These are phyloP conservation scores for Acanthochromis polyacanthus DNA, from an alignment of 2,113 vertebrate genomes.

Conservation along the genomic window DNA sequence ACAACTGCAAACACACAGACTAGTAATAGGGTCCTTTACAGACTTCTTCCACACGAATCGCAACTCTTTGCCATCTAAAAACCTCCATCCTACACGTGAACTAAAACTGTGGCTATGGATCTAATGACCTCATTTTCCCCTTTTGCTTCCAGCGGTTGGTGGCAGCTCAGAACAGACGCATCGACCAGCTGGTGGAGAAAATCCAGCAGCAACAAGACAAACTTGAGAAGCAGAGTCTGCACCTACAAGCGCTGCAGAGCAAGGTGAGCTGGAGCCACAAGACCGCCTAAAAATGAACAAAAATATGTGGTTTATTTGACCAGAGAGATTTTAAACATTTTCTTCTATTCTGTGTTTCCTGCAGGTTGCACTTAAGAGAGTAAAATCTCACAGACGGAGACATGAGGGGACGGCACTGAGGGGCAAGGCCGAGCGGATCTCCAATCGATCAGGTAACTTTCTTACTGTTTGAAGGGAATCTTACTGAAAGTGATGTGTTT, in stretches of 20 bases:
- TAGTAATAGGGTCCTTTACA: no score
- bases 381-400: conserved; percentile 70
- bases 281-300: background rate
- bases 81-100: background rate
- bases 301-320: no score
- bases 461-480: background rate
- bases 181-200: conserved; percentile 90
- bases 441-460: conserved; percentile 46
- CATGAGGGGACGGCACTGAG: conserved; percentile 56
- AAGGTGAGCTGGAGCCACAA: conserved; percentile 58
- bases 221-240: conserved; percentile 90
- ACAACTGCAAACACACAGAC: no score
- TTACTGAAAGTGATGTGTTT: background rate
- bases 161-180: conserved; percentile 85
- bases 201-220: conserved; percentile 91
- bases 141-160: conserved; percentile 79
- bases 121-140: background rate
- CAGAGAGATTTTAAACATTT: background rate
- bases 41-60: background rate
- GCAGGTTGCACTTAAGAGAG: conserved; percentile 67
- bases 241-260: conserved; percentile 84
- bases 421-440: conserved; percentile 8
- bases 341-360: background rate
- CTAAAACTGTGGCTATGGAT: background rate
- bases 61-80: background rate